These are phyloP conservation scores for Antitype chi DNA, from an alignment of 2,888 invertebrate species.

Conservation along the genomic window DNA sequence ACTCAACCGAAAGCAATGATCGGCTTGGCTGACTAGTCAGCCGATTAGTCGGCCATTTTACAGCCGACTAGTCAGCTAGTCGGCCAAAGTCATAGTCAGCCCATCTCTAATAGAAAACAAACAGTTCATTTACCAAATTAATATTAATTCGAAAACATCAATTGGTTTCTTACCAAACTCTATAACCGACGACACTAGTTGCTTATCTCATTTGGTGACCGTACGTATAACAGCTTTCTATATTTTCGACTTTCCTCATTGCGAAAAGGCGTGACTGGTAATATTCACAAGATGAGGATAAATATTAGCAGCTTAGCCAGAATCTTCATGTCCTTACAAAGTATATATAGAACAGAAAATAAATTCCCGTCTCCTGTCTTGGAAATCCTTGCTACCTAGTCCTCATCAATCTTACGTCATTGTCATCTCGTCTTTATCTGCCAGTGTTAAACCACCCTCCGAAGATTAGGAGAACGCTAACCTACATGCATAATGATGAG, in stretches of 20 bases:
- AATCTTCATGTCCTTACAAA: conserved; percentile 16
- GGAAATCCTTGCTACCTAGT: conserved; percentile 64
- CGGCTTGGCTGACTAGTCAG: too few species aligned
- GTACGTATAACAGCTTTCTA: neutral
- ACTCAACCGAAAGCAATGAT: too few species aligned
- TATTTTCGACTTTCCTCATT: neutral
- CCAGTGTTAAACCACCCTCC: conserved; percentile 50
- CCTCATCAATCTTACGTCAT: conserved; percentile 81
- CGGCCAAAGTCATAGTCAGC: too few species aligned
- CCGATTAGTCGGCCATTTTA: too few species aligned
- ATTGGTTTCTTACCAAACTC: too few species aligned
- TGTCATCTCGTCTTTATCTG: conserved; percentile 69
- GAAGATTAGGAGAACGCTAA: conserved; percentile 59
- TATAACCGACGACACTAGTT: too few species aligned
- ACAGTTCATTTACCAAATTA: too few species aligned
- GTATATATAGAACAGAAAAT: conserved; percentile 53
- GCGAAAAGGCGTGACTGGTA: neutral
- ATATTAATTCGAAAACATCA: too few species aligned
- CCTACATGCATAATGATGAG: conserved; percentile 57
- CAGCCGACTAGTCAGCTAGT: too few species aligned
- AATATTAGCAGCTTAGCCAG: conserved; percentile 15
- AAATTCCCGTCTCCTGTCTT: conserved; percentile 72
- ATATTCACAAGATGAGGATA: conserved; percentile 30
- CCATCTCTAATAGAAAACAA: too few species aligned
- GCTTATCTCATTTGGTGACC: too few species aligned